Evolutionary conservation across 2,797 vertebrate genomes (phyloP).

Genomic region (Alca torda): DNA sequence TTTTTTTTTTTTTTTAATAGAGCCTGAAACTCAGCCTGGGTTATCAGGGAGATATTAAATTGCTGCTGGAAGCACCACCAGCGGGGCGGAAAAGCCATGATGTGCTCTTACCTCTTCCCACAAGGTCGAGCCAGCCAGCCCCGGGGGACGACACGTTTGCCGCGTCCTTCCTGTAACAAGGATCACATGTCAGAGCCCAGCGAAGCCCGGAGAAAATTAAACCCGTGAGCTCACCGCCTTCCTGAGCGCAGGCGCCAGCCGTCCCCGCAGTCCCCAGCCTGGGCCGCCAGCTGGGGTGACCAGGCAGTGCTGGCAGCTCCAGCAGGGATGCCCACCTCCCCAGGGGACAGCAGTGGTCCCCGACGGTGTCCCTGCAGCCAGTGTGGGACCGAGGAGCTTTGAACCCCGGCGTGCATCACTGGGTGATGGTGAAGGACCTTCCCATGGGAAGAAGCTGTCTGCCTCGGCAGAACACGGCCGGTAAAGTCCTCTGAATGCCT

Average conservation of each 20-base stretch:
- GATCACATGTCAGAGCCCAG: constrained; percentile 50
- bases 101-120: constrained; percentile 59
- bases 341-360: fast-evolving
- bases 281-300: background rate
- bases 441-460: background rate
- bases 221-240: constrained; percentile 32
- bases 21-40: background rate
- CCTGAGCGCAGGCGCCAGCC: constrained; percentile 27
- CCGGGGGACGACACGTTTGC: background rate
- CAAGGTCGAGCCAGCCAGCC: constrained; percentile 57
- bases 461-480: background rate
- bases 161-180: constrained; percentile 44
- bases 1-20: background rate
- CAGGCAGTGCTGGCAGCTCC: background rate
- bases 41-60: constrained; percentile 56
- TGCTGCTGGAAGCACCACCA: constrained; percentile 50
- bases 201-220: constrained; percentile 55
- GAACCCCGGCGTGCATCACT: fast-evolving
- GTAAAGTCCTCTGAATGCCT: background rate
- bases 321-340: background rate
- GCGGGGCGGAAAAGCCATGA: constrained; percentile 2
- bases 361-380: fast-evolving
- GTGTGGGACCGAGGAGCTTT: background rate
- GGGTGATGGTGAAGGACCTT: background rate
- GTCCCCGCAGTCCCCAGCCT: background rate